These are phyloP conservation scores for Oscheius onirici DNA, from an alignment of 2,888 invertebrate genomes.

Conservation along the genomic window DNA sequence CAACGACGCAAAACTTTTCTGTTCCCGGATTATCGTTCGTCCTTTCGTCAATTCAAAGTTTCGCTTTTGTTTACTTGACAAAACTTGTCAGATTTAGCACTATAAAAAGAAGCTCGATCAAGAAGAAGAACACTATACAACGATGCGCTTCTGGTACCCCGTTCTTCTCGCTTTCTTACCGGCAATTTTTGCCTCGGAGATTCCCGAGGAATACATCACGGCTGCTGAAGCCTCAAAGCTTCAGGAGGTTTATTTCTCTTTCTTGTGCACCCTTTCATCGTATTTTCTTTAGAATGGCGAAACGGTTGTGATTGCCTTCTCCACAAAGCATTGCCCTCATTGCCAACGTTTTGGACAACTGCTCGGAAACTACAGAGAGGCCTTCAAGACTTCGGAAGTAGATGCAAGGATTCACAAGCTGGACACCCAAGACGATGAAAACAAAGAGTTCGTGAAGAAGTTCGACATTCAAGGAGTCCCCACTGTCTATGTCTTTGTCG, in stretches of 20 bases:
- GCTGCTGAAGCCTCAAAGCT: constrained; percentile 1
- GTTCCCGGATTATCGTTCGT: too few species aligned
- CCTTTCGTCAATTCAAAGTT: too few species aligned
- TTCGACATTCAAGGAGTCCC: constrained; percentile 27
- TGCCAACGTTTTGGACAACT: constrained; percentile 12
- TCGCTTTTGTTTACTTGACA: too few species aligned
- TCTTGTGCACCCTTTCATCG: background rate
- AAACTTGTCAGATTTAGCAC: too few species aligned
- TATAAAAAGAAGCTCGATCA: too few species aligned
- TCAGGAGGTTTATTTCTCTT: constrained; percentile 14
- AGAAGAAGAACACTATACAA: background rate
- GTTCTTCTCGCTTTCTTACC: background rate
- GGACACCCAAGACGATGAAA: constrained; percentile 7
- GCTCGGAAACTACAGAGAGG: background rate
- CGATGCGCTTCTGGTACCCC: constrained; percentile 12
- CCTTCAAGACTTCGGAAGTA: background rate
- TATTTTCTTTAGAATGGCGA: constrained; percentile 16
- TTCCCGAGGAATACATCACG: constrained; percentile 6
- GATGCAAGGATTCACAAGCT: constrained; percentile 19
- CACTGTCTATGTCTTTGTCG: constrained; percentile 22
- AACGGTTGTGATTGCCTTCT: constrained; percentile 18
- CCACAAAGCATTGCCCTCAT: constrained; percentile 22
- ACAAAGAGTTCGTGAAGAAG: constrained; percentile 21
- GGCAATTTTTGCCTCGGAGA: constrained; percentile 1
- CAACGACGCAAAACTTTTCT: too few species aligned